Base-by-base conservation (phyloP, 2,888 invertebrate species). In the Dicranocentrus wangi region DNA sequence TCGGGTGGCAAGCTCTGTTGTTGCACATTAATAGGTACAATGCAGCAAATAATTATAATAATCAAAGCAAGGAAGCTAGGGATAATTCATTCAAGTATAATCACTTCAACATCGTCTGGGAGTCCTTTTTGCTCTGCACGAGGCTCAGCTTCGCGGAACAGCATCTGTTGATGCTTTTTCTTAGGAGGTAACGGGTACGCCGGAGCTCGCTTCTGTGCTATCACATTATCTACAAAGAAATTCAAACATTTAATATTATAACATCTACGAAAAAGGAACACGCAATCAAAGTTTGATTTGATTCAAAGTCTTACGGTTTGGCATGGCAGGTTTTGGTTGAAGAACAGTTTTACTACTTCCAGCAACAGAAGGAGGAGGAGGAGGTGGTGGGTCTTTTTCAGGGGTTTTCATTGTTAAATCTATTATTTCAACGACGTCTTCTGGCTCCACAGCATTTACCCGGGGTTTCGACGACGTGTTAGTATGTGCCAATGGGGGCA, bases 361-460 rank as follows among this genome's bases (percentile, higher is more conserved):
- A 10, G 32, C 3, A 32, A 10, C 32, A 10, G n/a, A n/a, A n/a
- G n/a, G n/a, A n/a, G n/a, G n/a, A n/a, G n/a, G n/a, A n/a, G n/a
- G n/a, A n/a, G 3, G 43, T 13, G 19, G 23, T 17, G 13, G 65
- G 42, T 19, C 47, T 32, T 84, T 84, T 47, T 78, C 75, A 17
- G 82, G 82, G 7, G 84, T 81, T 60, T 84, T 84, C n/a, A 68
- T 82, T 3, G 86, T 86, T n/a, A 86, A 75, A 65, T 86, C 86
- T n/a, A 85, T 85, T 5, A 85, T 71, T 70, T 84, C 84, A 0
- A 82, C 79, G 17, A 75, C 75, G 43, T 3, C 42, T 25, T 58
- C 47, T 13, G 27, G 10, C 2, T 43, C 27, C 1, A 23, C 27
- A 39, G 5, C 63, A 32, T 42, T 15, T n/a, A n/a, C n/a, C n/a